Conservation (phyloP, 2,797 vertebrate genomes). For the Mus caroli region DNA sequence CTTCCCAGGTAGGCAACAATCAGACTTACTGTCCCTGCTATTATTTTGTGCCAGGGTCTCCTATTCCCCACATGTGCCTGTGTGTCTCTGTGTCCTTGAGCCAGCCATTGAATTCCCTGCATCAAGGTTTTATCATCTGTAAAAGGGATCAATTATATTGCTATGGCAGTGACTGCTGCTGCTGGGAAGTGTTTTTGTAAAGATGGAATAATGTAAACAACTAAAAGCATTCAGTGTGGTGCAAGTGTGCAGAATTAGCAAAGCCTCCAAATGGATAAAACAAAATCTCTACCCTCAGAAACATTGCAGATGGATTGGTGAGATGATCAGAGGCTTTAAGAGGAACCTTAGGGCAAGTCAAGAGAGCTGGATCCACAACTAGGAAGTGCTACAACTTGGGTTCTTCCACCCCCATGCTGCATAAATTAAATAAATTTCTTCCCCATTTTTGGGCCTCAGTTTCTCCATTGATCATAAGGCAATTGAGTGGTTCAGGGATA, state of each 20-base stretch:
- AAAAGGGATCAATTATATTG: background rate
- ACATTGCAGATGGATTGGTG: background rate
- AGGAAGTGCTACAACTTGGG: background rate
- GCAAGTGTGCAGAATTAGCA: background rate
- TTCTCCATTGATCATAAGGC: conserved; percentile 28
- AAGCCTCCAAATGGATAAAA: background rate
- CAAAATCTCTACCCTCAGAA: background rate
- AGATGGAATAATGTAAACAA: background rate
- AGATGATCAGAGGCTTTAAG: background rate
- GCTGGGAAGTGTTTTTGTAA: conserved; percentile 5
- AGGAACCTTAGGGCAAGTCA: background rate
- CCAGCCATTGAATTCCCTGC: conserved; percentile 12
- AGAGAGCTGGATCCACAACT: background rate
- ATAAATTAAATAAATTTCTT: background rate
- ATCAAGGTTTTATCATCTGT: background rate
- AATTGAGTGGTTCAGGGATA: background rate
- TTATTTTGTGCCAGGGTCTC: background rate
- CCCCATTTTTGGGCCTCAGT: background rate
- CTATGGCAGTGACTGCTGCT: background rate
- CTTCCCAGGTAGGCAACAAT: conserved; percentile 81
- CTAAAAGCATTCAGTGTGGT: background rate
- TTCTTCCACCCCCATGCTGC: background rate
- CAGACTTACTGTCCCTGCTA: background rate
- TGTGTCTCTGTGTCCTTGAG: background rate
- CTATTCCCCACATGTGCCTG: background rate